Percentiles rank a stretch among this genome's conserved stretches.
Evolutionary conservation across 2,888 invertebrate species (phyloP).

Genomic region (Agrotis segetum): DNA sequence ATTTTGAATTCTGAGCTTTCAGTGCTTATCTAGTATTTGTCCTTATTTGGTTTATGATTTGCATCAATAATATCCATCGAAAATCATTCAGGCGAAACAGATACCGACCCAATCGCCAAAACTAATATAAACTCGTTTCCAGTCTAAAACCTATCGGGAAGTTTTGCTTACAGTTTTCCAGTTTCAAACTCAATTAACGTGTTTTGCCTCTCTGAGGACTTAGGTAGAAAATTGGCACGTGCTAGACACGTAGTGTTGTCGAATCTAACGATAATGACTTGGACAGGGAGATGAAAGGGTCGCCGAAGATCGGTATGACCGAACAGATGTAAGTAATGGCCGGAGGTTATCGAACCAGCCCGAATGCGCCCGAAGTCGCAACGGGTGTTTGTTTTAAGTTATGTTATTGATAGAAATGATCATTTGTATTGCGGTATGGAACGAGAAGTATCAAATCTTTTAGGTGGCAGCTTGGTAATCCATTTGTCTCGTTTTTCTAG

Average conservation of each 20-base stretch:
- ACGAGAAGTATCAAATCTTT: neutral
- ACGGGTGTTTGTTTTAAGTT: slow-evolving; percentile 54
- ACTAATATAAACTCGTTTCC: slow-evolving; percentile 58
- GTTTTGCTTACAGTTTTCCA: slow-evolving; percentile 55
- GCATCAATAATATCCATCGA: slow-evolving; percentile 1
- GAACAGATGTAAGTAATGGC: slow-evolving; percentile 61
- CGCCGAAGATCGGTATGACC: slow-evolving; percentile 75
- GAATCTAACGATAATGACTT: slow-evolving; percentile 72
- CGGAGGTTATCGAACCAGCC: slow-evolving; percentile 78
- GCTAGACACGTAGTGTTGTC: slow-evolving; percentile 49
- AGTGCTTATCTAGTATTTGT: neutral
- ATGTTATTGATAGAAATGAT: slow-evolving; percentile 43
- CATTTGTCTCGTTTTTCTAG: no score
- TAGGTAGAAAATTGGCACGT: slow-evolving; percentile 57
- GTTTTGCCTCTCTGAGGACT: slow-evolving; percentile 59
- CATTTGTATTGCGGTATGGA: slow-evolving; percentile 10
- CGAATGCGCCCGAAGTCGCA: slow-evolving; percentile 58
- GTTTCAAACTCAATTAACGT: slow-evolving; percentile 54
- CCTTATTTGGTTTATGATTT: neutral
- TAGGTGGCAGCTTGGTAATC: no score
- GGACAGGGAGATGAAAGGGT: slow-evolving; percentile 77
- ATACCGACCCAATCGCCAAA: slow-evolving; percentile 27
- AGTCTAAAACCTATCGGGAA: slow-evolving; percentile 41
- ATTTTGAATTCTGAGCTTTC: neutral
- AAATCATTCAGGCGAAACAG: slow-evolving; percentile 19